These are phyloP conservation scores for Tachystola acroxantha DNA, from an alignment of 2,888 invertebrate genomes.

Conservation along the genomic window DNA sequence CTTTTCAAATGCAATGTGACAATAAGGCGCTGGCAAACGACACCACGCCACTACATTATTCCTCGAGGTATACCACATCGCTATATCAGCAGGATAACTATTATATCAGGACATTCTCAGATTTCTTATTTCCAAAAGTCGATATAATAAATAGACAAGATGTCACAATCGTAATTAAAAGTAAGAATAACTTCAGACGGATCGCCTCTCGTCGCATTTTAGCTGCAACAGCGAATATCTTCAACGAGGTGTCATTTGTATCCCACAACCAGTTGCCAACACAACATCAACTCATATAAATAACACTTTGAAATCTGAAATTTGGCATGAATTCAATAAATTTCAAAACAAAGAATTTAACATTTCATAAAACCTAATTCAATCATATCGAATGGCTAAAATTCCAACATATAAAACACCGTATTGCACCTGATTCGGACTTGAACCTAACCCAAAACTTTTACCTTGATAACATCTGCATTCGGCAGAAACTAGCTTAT, in stretches of 20 bases:
- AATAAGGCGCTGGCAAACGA: constrained; percentile 7
- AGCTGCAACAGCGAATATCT: no score
- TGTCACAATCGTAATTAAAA: no score
- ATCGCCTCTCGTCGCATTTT: no score
- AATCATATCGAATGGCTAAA: constrained; percentile 15
- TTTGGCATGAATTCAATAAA: constrained; percentile 11
- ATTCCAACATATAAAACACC: constrained; percentile 37
- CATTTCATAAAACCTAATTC: constrained; percentile 8
- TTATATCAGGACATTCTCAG: no score
- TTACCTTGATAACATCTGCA: constrained; percentile 36
- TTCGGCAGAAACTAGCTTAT: constrained; percentile 44
- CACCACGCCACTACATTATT: no score
- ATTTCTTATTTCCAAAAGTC: no score
- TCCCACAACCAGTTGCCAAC: constrained; percentile 3
- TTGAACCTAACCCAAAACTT: constrained; percentile 43
- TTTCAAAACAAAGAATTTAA: constrained; percentile 6
- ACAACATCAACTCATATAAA: constrained; percentile 8
- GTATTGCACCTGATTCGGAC: constrained; percentile 58
- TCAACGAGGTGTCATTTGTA: not conserved
- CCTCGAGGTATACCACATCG: no score
- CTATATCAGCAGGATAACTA: no score
- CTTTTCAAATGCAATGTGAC: constrained; percentile 31
- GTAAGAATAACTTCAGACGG: no score
- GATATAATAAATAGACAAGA: no score
- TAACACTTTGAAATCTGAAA: constrained; percentile 4